A percentile compares a stretch with the other conserved stretches of the same genome.
phyloP scores from a whole-genome alignment of 2,888 invertebrate genomes.

The Metacarcinus magister region DNA sequence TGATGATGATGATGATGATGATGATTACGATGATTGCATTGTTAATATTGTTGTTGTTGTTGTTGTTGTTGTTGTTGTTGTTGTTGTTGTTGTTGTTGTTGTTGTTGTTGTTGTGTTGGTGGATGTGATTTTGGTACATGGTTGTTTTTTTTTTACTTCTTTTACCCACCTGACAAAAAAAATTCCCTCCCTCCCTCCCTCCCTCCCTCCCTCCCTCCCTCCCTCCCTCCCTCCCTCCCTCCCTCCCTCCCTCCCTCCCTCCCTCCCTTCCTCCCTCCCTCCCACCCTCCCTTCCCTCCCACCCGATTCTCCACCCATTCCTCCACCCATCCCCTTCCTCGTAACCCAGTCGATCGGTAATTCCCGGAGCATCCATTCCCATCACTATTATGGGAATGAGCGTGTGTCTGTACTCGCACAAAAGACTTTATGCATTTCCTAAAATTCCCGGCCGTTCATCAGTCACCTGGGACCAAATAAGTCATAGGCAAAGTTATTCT shows the following conservation, averaged over 20 bases:
- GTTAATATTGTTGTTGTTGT: not conserved
- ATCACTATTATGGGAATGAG: not conserved
- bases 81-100: not conserved
- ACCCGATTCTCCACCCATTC: not conserved
- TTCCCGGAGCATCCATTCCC: not conserved
- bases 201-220: not conserved
- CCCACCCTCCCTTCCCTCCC: not conserved
- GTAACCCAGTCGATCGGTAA: not conserved
- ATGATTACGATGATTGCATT: not conserved
- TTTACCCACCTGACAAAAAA: not conserved
- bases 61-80: not conserved
- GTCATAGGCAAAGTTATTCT: not conserved
- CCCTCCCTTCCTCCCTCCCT: not conserved
- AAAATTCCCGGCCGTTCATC: not conserved
- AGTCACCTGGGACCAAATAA: not conserved
- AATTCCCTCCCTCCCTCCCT: not conserved
- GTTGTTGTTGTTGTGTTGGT: not conserved
- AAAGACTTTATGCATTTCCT: not conserved
- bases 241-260: not conserved
- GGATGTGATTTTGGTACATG: not conserved
- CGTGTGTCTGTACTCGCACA: not conserved
- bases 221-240: not conserved
- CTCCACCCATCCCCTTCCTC: not conserved
- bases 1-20: not conserved
- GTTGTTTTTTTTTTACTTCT: too few relatives aligned